phyloP scores from a whole-genome alignment of 2,113 vertebrate genomes.

The Ptyas mucosa region DNA sequence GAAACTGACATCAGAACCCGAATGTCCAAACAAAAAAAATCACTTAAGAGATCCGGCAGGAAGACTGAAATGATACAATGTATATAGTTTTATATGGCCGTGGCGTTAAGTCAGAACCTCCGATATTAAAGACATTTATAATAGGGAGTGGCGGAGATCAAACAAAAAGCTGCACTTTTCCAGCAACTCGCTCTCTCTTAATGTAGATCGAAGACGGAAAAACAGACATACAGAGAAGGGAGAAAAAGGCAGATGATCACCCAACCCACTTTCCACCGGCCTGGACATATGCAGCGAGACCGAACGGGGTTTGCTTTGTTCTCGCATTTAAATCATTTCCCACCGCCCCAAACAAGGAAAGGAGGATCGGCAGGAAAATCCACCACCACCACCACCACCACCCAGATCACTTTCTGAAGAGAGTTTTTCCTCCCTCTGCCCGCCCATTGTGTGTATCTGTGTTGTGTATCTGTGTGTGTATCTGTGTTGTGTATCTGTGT shows the following conservation, averaged over 20 bases:
- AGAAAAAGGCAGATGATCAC: not conserved
- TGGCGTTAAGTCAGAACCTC: not conserved
- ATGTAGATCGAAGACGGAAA: not conserved
- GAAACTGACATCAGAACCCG: not conserved
- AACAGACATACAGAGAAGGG: not conserved
- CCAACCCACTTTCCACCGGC: not conserved
- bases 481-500: too few relatives aligned
- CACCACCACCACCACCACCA: not conserved
- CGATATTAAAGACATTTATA: not conserved
- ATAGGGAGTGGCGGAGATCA: not conserved
- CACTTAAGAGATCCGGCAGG: not conserved
- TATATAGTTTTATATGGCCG: not conserved
- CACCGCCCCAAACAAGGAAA: not conserved
- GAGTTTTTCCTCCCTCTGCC: not conserved
- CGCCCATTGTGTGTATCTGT: not conserved
- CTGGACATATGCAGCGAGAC: not conserved
- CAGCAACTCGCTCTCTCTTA: too few relatives aligned
- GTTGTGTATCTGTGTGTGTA: too few relatives aligned
- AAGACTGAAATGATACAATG: not conserved
- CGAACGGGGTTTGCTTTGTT: not conserved
- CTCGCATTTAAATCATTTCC: not conserved
- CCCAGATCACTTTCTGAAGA: not conserved
- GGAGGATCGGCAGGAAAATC: not conserved
- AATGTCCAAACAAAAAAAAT: not conserved
- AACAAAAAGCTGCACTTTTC: slow-evolving; percentile 10